Conservation (phyloP, 35 echinoderm and acorn worm genomes). For the Nesometra sesokonis region DNA sequence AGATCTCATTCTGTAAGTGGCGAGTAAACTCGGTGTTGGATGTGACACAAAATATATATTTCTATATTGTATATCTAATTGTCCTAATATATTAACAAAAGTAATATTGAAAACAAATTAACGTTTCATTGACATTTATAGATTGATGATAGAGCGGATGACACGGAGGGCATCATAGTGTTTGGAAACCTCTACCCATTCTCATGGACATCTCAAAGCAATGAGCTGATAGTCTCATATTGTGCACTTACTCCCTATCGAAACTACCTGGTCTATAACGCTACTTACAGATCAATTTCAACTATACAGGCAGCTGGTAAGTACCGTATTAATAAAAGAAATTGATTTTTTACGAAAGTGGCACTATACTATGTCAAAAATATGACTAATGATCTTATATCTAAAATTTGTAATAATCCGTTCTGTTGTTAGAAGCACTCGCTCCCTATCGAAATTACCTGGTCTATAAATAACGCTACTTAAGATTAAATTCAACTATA, state of each 20-base stretch:
- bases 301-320: constrained; percentile 38
- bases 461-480: constrained; percentile 20
- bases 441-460: constrained; percentile 43
- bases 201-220: constrained; percentile 51
- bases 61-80: too few species aligned
- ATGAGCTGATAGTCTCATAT: constrained; percentile 37
- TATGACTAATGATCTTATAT: too few species aligned
- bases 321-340: neutral
- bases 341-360: neutral
- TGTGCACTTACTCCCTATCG: constrained; percentile 33
- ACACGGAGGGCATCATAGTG: neutral
- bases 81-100: too few species aligned
- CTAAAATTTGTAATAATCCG: too few species aligned
- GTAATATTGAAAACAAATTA: too few species aligned
- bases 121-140: neutral
- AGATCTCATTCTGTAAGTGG: too few species aligned
- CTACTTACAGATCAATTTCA: constrained; percentile 3
- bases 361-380: neutral
- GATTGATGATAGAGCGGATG: neutral
- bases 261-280: constrained; percentile 35
- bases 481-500: constrained; percentile 12
- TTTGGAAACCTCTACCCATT: constrained; percentile 31
- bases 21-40: too few species aligned
- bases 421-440: too few species aligned
- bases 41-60: too few species aligned